These are phyloP conservation scores for Gandaritis pyraliata DNA, from an alignment of 2,888 invertebrate species.

Conservation along the genomic window DNA sequence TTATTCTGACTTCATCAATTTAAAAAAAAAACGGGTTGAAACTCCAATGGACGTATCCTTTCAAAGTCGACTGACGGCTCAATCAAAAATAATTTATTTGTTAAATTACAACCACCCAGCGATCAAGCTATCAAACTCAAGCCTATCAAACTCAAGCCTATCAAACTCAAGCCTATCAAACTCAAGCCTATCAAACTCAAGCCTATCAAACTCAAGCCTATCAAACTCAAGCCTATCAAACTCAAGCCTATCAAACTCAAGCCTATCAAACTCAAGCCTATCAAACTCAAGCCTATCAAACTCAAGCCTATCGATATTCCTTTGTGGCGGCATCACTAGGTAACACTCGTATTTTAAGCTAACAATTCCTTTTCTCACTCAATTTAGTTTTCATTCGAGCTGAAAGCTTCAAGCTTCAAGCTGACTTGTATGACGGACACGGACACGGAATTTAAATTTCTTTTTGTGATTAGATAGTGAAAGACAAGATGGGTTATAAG, in stretches of 20 bases:
- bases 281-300: no score
- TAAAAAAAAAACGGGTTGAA: no score
- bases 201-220: background rate
- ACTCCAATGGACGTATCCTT: slow-evolving; percentile 36
- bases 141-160: background rate
- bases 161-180: slow-evolving; percentile 29
- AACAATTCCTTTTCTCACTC: background rate
- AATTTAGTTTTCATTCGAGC: background rate
- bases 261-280: background rate
- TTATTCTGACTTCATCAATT: no score
- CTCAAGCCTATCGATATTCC: slow-evolving; percentile 52
- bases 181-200: slow-evolving; percentile 1
- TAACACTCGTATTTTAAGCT: slow-evolving; percentile 25
- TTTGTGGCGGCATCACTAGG: slow-evolving; percentile 61
- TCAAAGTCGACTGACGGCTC: slow-evolving; percentile 60
- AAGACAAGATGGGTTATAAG: no score
- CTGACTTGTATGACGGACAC: no score
- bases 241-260: slow-evolving; percentile 1
- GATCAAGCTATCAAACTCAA: slow-evolving; percentile 1
- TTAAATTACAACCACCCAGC: slow-evolving; percentile 52
- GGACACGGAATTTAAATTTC: no score
- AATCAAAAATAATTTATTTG: slow-evolving; percentile 69
- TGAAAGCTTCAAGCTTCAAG: no score
- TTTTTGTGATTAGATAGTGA: no score
- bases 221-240: slow-evolving; percentile 5